A percentile compares a stretch with the other conserved stretches of the same genome.
Conservation (phyloP, 2,797 vertebrate genomes). For the Dendrocincla fuliginosa region DNA sequence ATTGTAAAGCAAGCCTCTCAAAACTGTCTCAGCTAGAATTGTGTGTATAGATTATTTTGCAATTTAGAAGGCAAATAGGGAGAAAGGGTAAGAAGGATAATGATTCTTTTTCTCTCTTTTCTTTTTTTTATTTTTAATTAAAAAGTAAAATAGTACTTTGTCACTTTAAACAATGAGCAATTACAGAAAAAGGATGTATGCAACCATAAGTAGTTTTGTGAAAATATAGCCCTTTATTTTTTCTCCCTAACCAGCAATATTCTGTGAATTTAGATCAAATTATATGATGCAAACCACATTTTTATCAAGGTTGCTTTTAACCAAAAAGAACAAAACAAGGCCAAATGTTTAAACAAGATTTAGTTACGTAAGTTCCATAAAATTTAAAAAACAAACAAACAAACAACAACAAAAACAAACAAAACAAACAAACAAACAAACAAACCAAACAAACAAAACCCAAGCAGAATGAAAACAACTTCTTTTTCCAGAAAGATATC, state of each 20-base stretch:
- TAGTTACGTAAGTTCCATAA: not conserved
- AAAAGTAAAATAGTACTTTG: not conserved
- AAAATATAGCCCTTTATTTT: not conserved
- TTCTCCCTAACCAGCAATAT: not conserved
- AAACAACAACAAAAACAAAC: not conserved
- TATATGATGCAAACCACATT: not conserved
- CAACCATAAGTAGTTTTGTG: not conserved
- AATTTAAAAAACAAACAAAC: accelerated
- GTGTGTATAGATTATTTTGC: not conserved
- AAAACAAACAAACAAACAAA: not conserved
- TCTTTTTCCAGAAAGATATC: not conserved
- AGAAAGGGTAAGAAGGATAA: not conserved
- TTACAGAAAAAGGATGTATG: not conserved
- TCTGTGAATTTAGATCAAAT: not conserved
- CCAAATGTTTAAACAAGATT: not conserved
- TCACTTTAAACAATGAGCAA: not conserved
- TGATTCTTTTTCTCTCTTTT: no score
- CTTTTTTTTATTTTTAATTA: not conserved
- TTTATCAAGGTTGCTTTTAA: not conserved
- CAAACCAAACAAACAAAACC: not conserved
- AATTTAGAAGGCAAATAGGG: not conserved
- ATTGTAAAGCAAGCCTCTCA: not conserved
- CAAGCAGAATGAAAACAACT: not conserved
- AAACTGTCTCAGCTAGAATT: not conserved
- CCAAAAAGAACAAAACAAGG: not conserved